These are phyloP conservation scores for Cheilosia pagana DNA, from an alignment of 2,888 invertebrate species.

Conservation along the genomic window DNA sequence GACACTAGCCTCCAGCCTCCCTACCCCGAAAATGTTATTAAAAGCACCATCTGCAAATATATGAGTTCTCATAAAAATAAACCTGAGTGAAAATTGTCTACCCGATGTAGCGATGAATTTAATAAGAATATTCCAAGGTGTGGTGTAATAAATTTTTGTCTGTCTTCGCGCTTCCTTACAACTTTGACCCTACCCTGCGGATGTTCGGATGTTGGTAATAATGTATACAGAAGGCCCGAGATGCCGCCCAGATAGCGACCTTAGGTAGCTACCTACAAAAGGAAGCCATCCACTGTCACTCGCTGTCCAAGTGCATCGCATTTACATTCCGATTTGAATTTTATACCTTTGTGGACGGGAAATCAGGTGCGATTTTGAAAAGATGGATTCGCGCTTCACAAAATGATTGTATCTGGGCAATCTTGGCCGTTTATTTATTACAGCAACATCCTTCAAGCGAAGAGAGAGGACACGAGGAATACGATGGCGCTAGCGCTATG, in stretches of 20 bases:
- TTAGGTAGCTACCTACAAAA: slow-evolving; percentile 25
- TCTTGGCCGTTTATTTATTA: slow-evolving; percentile 35
- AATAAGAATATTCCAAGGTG: slow-evolving; percentile 63
- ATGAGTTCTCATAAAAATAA: slow-evolving; percentile 65
- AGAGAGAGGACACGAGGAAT: not conserved
- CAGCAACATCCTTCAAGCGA: slow-evolving; percentile 5
- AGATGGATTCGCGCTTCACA: slow-evolving; percentile 58
- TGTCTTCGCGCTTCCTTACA: slow-evolving; percentile 44
- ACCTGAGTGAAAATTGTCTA: slow-evolving; percentile 64
- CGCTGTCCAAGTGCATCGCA: slow-evolving; percentile 55
- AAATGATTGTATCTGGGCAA: slow-evolving; percentile 45
- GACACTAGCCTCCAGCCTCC: slow-evolving; percentile 1
- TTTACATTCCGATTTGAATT: slow-evolving; percentile 44
- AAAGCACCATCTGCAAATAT: slow-evolving; percentile 67
- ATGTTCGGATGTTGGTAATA: slow-evolving; percentile 32
- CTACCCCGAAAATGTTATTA: slow-evolving; percentile 30
- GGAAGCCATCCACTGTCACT: slow-evolving; percentile 6
- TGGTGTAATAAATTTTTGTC: slow-evolving; percentile 63
- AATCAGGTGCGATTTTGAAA: slow-evolving; percentile 61
- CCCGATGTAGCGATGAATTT: slow-evolving; percentile 62
- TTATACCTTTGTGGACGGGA: slow-evolving; percentile 4
- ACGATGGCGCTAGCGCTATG: not conserved
- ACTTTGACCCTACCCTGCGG: slow-evolving; percentile 42
- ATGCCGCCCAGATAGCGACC: slow-evolving; percentile 42
- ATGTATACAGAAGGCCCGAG: slow-evolving; percentile 52